Percentiles rank a stretch among this genome's conserved stretches.
These are phyloP conservation scores for Acipenser ruthenus DNA, from an alignment of 2,797 vertebrate species.

Conservation along the genomic window DNA sequence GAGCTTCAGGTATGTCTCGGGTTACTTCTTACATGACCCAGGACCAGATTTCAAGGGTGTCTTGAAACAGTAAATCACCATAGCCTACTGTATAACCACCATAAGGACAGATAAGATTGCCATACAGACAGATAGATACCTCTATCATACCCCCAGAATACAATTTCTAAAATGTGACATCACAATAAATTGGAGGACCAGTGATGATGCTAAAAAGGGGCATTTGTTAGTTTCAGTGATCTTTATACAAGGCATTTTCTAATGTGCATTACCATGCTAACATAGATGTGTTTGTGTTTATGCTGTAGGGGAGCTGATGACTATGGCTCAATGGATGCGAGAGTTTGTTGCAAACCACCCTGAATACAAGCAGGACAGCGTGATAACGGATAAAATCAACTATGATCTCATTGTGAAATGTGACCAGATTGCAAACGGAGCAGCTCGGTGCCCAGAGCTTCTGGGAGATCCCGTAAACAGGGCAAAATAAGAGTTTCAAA, in stretches of 20 bases:
- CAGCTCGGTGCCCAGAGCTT: slow-evolving; percentile 81
- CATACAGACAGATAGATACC: no score
- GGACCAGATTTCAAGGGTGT: no score
- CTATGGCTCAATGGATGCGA: slow-evolving; percentile 93
- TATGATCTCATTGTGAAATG: slow-evolving; percentile 84
- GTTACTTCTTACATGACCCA: no score
- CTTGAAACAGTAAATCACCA: no score
- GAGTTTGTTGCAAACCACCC: slow-evolving; percentile 83
- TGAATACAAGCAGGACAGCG: slow-evolving; percentile 88
- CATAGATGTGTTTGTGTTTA: background rate
- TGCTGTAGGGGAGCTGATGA: slow-evolving; percentile 85
- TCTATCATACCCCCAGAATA: no score
- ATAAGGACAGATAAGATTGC: no score
- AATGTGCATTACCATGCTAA: no score
- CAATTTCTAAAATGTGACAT: no score
- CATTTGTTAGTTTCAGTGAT: background rate
- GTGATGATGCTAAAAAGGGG: no score
- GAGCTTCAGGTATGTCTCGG: slow-evolving; percentile 78
- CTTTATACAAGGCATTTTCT: background rate
- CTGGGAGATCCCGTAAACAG: slow-evolving; percentile 76
- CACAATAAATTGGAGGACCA: no score
- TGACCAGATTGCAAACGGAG: slow-evolving; percentile 77
- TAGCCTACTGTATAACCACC: no score
- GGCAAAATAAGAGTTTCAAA: slow-evolving; percentile 51
- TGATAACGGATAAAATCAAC: slow-evolving; percentile 89